Evolutionary conservation across 64 coral and sea anemone species (phyloP), one percentile per base, ranked within the genome.

Genomic region (Stichodactyla mertensii): DNA sequence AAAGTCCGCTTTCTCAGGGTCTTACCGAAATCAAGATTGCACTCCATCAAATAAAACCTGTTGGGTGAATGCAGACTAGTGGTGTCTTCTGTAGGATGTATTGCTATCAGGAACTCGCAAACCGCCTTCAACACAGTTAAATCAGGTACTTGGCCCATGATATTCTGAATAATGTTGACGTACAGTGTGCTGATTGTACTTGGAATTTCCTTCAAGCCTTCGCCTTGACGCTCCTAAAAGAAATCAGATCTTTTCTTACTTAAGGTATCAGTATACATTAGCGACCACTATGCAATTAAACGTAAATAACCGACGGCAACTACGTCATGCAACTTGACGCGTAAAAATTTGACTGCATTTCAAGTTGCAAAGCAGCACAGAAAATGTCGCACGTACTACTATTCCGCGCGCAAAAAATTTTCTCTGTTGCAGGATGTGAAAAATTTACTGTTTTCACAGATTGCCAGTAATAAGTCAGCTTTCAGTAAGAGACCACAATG

Each of bases 31-130:
- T 92, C 88, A n/a, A 86, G 84, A 15, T 67, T 74, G 36, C 90
- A 86, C n/a, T 97, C 92, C 24, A 90, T 86, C 18, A 99, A 83
- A 77, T 99, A 99, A 77, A 94, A 92, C 22, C 93, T 89, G 62
- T 82, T 90, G 12, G 90, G 90, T 9, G 97, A 86, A 51, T 99
- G 90, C 23, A 95, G 78, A 83, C 86, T 85, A 61, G 77, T 78
- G 13, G 86, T 91, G 14, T 99, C 97, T 70, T 99, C 89, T 15
- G 88, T 86, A 12, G 93, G 92, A 36, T 99, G 97, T 54, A 99
- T 87, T 9, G 93, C 93, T 12, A 99, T 79, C 26, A 99, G 86
- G 82, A 99, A 99, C 53, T 99, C 97, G 64, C 97, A 99, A 18
- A 99, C 88, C 53, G 90, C 86, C 59, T 99, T 99, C 13, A 99